Evolutionary conservation across 2,797 vertebrate genomes (phyloP), one percentile per base, ranked within the genome.

Genomic region (Gobio occitaniae): DNA sequence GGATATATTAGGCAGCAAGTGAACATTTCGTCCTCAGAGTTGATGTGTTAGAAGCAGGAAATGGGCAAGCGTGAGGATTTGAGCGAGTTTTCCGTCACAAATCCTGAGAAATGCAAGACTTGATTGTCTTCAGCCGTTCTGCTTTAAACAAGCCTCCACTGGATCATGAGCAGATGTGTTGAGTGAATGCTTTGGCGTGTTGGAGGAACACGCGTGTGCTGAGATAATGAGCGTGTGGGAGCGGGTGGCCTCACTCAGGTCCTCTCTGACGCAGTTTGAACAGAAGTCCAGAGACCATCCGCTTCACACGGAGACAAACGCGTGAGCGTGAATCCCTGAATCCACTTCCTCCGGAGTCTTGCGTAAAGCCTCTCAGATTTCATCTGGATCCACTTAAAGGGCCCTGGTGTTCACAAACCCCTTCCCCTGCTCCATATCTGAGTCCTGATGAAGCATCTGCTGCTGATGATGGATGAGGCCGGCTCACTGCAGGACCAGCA

Each of bases 301-400:
- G 38, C 38, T 41, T 41, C 38, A 41, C 38, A 44, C n/a, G 68
- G 36, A 44, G 44, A 52, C 8, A 52, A 74, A 74, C 1, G 16
- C 6, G 15, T 16, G 25, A 68, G 25, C 8, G n/a, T 63, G 83
- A 44, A 25, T 48, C 9, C 50, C 38, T 41, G 38, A 41, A 41
- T 41, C 8, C 41, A 21, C 54, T n/a, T 50, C 75, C 54, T 25
- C 61, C 32, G n/a, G 5, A 13, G 50, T 52, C 50, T 63, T 11
- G n/a, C 63, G 13, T 66, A 17, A 66, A n/a, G 19, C 3, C 1
- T 9, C 36, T 79, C 32, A 19, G 48, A 44, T n/a, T 25, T 48
- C 77, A 78, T 78, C 77, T 79, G 59, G 13, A 48, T 78, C n/a
- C 77, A 78, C 41, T 65, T 32, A 78, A n/a, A 29, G n/a, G 0